phyloP scores from a whole-genome alignment of 2,888 invertebrate species.

The Ditylenchus weischeri region DNA sequence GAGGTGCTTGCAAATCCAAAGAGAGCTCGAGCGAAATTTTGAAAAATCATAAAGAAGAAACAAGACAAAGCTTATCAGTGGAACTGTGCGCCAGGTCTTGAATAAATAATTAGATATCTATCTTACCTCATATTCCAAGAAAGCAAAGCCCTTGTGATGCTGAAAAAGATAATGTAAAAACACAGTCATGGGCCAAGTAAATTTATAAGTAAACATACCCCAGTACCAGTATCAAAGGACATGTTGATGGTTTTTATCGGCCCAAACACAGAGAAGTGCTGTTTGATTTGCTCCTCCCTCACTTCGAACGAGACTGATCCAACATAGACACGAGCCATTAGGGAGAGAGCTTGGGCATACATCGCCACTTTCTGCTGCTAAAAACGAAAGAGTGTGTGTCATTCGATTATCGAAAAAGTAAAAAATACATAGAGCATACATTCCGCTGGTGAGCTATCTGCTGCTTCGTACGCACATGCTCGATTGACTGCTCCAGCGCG shows the following conservation, averaged over 20 bases:
- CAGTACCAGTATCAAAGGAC: constrained; percentile 96
- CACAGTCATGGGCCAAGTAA: neutral
- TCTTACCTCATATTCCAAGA: constrained; percentile 74
- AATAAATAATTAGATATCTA: no score
- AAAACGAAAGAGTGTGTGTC: constrained; percentile 58
- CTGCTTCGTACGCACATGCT: constrained; percentile 98
- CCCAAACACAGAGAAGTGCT: constrained; percentile 94
- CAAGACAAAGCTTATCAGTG: no score
- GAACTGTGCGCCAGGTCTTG: no score
- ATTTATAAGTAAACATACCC: constrained; percentile 39
- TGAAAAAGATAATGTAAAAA: constrained; percentile 62
- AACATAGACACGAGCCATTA: constrained; percentile 93
- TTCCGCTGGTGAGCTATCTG: constrained; percentile 92
- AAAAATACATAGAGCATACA: constrained; percentile 55
- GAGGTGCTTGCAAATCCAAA: no score
- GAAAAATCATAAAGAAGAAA: no score
- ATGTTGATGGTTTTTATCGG: constrained; percentile 99
- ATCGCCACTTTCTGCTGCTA: constrained; percentile 81
- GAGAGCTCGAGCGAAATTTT: no score
- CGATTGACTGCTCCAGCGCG: constrained; percentile 99
- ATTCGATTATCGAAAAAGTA: neutral
- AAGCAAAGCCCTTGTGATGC: constrained; percentile 99
- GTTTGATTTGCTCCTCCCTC: constrained; percentile 94
- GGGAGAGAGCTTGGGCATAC: constrained; percentile 76
- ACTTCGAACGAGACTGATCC: constrained; percentile 98